These are phyloP conservation scores for Heliothis virescens DNA, from an alignment of 1,140 invertebrate genomes.

Conservation along the genomic window DNA sequence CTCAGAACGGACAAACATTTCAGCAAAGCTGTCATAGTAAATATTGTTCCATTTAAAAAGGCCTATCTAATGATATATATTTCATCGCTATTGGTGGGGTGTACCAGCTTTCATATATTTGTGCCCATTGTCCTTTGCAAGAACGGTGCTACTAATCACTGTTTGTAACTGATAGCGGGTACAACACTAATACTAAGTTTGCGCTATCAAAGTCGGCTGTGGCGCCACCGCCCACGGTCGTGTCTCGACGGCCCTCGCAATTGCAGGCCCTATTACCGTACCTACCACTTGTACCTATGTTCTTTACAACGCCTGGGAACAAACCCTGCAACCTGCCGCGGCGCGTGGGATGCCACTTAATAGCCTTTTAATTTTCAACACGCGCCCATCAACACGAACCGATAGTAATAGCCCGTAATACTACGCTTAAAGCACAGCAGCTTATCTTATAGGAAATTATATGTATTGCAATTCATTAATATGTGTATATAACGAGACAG, in stretches of 20 bases:
- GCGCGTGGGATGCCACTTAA: slow-evolving; percentile 75
- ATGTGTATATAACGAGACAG: background rate
- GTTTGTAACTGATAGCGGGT: slow-evolving; percentile 69
- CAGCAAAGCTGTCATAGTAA: no score
- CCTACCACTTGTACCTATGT: slow-evolving; percentile 58
- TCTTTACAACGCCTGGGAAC: slow-evolving; percentile 62
- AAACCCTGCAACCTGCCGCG: slow-evolving; percentile 66
- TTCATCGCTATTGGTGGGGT: no score
- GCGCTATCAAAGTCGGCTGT: slow-evolving; percentile 70
- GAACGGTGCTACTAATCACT: slow-evolving; percentile 70
- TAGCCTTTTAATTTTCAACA: slow-evolving; percentile 83
- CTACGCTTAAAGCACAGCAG: slow-evolving; percentile 54
- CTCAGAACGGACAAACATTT: no score
- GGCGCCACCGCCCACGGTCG: slow-evolving; percentile 79
- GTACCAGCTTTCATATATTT: no score
- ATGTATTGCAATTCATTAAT: slow-evolving; percentile 50
- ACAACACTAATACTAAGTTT: slow-evolving; percentile 70
- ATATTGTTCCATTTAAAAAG: no score
- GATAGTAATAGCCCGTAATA: slow-evolving; percentile 70
- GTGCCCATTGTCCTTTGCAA: no score
- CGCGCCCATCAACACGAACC: slow-evolving; percentile 69
- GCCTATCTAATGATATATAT: no score
- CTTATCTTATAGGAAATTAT: slow-evolving; percentile 58
- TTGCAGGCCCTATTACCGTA: slow-evolving; percentile 73
- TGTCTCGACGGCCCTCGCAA: slow-evolving; percentile 67